A percentile compares a stretch with the other conserved stretches of the same genome.
phyloP scores from a whole-genome alignment of 2,113 vertebrate species.

The Nibea albiflora region DNA sequence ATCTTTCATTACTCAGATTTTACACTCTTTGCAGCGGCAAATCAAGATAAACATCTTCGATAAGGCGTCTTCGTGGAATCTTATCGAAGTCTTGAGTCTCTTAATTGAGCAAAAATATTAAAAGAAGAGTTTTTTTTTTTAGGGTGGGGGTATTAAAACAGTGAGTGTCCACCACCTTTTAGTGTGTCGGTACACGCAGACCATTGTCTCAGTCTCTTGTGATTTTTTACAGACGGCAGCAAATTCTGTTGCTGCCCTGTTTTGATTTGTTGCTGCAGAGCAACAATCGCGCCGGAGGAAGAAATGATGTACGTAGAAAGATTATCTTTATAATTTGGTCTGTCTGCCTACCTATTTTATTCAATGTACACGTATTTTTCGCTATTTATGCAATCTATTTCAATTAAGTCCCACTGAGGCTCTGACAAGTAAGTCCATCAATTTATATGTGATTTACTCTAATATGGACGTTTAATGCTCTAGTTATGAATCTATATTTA shows the following conservation, averaged over 20 bases:
- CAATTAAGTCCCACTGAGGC: background rate
- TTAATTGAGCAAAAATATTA: conserved; percentile 24
- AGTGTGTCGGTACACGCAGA: background rate
- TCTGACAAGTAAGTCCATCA: background rate
- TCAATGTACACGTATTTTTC: background rate
- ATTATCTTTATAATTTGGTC: background rate
- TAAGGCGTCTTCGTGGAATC: conserved; percentile 58
- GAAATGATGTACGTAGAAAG: background rate
- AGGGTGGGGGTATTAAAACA: conserved; percentile 7
- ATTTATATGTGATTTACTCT: background rate
- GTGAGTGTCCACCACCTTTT: background rate
- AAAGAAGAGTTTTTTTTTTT: background rate
- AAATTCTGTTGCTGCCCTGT: conserved; percentile 89
- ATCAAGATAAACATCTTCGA: conserved; percentile 80
- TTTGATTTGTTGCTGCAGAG: conserved; percentile 91
- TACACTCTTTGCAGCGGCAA: conserved; percentile 61
- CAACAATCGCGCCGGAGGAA: conserved; percentile 80
- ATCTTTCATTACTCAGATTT: conserved; percentile 74
- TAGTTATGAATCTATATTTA: background rate
- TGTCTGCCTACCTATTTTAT: background rate
- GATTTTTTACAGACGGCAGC: conserved; percentile 38
- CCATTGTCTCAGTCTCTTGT: conserved; percentile 43
- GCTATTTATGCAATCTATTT: background rate
- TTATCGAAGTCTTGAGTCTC: conserved; percentile 7
- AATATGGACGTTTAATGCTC: background rate